These are phyloP conservation scores for Proteles cristata DNA, from an alignment of 2,113 vertebrate genomes.

Conservation along the genomic window DNA sequence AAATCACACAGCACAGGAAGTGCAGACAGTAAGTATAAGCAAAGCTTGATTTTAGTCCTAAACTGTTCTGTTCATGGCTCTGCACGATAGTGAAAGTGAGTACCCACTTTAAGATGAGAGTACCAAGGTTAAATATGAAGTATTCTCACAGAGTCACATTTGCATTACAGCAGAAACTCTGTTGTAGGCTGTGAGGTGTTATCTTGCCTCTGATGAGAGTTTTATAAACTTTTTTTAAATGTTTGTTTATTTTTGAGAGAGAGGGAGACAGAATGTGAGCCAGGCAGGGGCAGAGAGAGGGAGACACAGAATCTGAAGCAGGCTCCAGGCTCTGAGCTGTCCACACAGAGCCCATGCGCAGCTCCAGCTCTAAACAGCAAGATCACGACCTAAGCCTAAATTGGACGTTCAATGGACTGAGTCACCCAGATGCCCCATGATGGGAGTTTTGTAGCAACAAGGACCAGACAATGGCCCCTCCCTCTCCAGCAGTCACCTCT, in stretches of 20 bases:
- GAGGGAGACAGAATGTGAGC: too few species aligned
- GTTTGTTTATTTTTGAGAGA: too few species aligned
- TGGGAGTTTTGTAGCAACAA: not conserved
- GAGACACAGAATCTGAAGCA: too few species aligned
- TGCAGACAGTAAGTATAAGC: not conserved
- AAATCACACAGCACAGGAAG: not conserved
- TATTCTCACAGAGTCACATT: not conserved
- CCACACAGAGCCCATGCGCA: accelerated
- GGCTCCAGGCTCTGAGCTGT: too few species aligned
- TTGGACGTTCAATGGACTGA: too few species aligned
- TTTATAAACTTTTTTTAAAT: not conserved
- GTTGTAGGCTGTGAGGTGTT: not conserved
- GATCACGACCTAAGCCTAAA: too few species aligned
- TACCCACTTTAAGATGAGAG: not conserved
- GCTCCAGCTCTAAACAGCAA: too few species aligned
- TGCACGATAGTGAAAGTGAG: not conserved
- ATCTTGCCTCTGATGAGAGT: not conserved
- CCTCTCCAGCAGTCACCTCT: not conserved
- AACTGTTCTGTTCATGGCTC: not conserved
- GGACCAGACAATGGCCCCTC: accelerated
- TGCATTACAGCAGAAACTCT: not conserved
- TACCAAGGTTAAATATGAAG: not conserved
- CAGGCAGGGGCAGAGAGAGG: too few species aligned
- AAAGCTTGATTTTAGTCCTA: not conserved
- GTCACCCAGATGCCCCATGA: not conserved